phyloP scores from a whole-genome alignment of 2,888 invertebrate genomes.

The Dicyrtomina minuta region DNA sequence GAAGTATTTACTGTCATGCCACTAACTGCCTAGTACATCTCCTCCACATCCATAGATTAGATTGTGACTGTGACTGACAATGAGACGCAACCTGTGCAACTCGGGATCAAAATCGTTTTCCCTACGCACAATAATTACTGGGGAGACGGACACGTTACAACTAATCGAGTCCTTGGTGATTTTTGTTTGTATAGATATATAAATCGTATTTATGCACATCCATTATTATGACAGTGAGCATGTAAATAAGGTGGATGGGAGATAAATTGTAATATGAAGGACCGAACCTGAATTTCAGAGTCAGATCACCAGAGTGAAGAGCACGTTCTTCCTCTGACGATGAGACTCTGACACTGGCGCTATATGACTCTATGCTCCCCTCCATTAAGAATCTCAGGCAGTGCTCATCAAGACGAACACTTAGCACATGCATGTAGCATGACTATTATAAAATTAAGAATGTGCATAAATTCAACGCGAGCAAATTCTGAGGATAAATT shows the following conservation, averaged over 20 bases:
- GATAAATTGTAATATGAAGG: too few relatives aligned
- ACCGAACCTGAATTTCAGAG: constrained; percentile 25
- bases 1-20: too few relatives aligned
- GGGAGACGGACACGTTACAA: too few relatives aligned
- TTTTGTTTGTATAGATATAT: constrained; percentile 7
- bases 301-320: neutral
- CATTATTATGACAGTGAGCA: neutral
- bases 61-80: too few relatives aligned
- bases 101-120: too few relatives aligned
- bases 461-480: neutral
- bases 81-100: too few relatives aligned
- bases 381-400: neutral
- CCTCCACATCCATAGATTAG: too few relatives aligned
- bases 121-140: too few relatives aligned
- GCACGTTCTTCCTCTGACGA: constrained; percentile 5
- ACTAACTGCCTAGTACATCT: too few relatives aligned
- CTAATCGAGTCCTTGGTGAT: neutral
- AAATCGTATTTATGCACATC: constrained; percentile 4
- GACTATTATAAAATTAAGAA: neutral
- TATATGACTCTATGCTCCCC: too few relatives aligned
- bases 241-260: too few relatives aligned
- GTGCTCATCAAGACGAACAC: neutral
- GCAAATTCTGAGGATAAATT: constrained; percentile 1
- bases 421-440: neutral
- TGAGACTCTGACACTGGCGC: neutral